phyloP scores from a whole-genome alignment of 2,888 invertebrate species.

The Pasiphila rectangulata region DNA sequence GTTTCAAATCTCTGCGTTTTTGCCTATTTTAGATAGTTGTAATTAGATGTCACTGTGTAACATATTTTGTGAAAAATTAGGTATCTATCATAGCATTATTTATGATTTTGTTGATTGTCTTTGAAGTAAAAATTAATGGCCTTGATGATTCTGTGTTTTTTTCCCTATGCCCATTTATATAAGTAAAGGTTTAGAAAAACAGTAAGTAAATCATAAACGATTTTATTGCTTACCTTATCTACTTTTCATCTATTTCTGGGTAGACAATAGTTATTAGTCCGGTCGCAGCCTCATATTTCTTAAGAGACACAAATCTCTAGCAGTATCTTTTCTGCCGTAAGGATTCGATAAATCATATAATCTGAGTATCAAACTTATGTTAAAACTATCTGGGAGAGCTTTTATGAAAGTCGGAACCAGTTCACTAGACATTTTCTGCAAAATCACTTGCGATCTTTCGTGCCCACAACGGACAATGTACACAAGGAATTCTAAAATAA shows the following conservation, averaged over 20 bases:
- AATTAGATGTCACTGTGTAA: constrained; percentile 13
- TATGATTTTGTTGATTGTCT: constrained; percentile 61
- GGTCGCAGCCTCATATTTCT: constrained; percentile 88
- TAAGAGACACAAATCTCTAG: constrained; percentile 92
- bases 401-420: constrained; percentile 90
- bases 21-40: constrained; percentile 9
- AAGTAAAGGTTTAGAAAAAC: neutral
- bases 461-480: constrained; percentile 88
- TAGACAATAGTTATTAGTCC: constrained; percentile 40
- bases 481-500: constrained; percentile 88
- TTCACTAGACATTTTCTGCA: constrained; percentile 88
- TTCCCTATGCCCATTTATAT: constrained; percentile 3
- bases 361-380: constrained; percentile 86
- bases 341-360: constrained; percentile 89
- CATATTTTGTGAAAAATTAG: constrained; percentile 24
- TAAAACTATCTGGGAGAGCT: constrained; percentile 88
- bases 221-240: neutral
- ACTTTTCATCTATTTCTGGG: too few species aligned
- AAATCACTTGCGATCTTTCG: constrained; percentile 84
- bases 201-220: neutral
- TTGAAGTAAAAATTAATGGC: constrained; percentile 53
- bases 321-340: constrained; percentile 90
- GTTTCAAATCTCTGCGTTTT: too few species aligned
- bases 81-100: constrained; percentile 45
- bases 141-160: constrained; percentile 34